A percentile compares a stretch with the other conserved stretches of the same genome.
These are phyloP conservation scores for Calephelis perditalis DNA, from an alignment of 2,888 invertebrate genomes.

Conservation along the genomic window DNA sequence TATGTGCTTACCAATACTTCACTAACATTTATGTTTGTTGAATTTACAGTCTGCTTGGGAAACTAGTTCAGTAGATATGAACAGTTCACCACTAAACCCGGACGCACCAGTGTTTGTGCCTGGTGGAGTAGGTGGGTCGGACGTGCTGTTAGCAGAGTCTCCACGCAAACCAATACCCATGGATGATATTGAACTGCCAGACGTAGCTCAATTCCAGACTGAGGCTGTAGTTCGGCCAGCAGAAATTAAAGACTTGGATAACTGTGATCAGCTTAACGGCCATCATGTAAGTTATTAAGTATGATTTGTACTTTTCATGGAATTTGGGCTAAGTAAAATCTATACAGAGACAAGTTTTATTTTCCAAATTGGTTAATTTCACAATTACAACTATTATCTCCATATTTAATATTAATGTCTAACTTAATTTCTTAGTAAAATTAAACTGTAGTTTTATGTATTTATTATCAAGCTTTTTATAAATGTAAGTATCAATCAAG, in stretches of 20 bases:
- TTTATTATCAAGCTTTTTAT: no score
- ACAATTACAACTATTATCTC: no score
- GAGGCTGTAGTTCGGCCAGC: slow-evolving; percentile 81
- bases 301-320: slow-evolving; percentile 13
- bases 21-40: no score
- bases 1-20: no score
- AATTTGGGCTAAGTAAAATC: no score
- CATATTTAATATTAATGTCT: no score
- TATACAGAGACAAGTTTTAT: not conserved
- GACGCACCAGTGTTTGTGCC: slow-evolving; percentile 92
- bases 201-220: slow-evolving; percentile 80
- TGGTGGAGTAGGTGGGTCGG: slow-evolving; percentile 69
- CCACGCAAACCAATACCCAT: slow-evolving; percentile 83
- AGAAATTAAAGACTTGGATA: slow-evolving; percentile 74
- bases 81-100: slow-evolving; percentile 89
- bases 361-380: no score
- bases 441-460: no score
- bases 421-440: no score
- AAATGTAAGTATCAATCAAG: no score
- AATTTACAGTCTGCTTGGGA: slow-evolving; percentile 68
- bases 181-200: slow-evolving; percentile 80
- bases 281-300: slow-evolving; percentile 61
- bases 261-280: slow-evolving; percentile 75
- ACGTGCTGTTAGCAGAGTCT: slow-evolving; percentile 81
- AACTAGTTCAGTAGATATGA: slow-evolving; percentile 79